These are phyloP conservation scores for Ophiodon elongatus DNA, from an alignment of 2,113 vertebrate genomes.

Conservation along the genomic window DNA sequence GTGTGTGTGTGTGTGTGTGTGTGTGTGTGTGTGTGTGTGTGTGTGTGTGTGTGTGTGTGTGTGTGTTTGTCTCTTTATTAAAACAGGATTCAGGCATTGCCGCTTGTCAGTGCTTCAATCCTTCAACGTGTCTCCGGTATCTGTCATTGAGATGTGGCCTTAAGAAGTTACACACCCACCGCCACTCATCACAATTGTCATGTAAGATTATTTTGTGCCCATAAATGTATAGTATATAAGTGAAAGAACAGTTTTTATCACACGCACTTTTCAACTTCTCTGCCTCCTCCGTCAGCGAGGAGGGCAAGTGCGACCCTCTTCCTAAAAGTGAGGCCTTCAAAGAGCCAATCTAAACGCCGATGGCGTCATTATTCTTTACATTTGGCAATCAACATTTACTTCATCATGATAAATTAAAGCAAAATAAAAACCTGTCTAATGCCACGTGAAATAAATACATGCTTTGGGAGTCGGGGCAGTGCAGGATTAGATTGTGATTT, in stretches of 20 bases:
- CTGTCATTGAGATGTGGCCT: conserved; percentile 58
- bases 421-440: too few relatives aligned
- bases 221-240: not conserved
- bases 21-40: conserved; percentile 1
- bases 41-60: conserved; percentile 10
- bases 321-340: too few relatives aligned
- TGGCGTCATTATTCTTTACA: too few relatives aligned
- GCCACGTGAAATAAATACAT: too few relatives aligned
- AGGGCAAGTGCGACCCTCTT: too few relatives aligned
- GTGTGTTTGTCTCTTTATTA: conserved; percentile 64
- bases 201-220: conserved; percentile 40
- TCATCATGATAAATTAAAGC: too few relatives aligned
- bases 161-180: conserved; percentile 33
- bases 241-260: conserved; percentile 9
- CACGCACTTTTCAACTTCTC: too few relatives aligned
- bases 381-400: too few relatives aligned
- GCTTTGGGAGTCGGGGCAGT: too few relatives aligned
- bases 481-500: not conserved
- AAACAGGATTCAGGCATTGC: conserved; percentile 37
- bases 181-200: conserved; percentile 47
- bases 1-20: not conserved
- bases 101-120: conserved; percentile 52
- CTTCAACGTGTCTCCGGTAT: conserved; percentile 50
- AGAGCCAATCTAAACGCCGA: too few relatives aligned
- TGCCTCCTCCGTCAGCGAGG: too few relatives aligned